Percentiles rank a stretch among this genome's conserved stretches.
Evolutionary conservation across 2,113 vertebrate species (phyloP).

Genomic region (Carollia perspicillata): DNA sequence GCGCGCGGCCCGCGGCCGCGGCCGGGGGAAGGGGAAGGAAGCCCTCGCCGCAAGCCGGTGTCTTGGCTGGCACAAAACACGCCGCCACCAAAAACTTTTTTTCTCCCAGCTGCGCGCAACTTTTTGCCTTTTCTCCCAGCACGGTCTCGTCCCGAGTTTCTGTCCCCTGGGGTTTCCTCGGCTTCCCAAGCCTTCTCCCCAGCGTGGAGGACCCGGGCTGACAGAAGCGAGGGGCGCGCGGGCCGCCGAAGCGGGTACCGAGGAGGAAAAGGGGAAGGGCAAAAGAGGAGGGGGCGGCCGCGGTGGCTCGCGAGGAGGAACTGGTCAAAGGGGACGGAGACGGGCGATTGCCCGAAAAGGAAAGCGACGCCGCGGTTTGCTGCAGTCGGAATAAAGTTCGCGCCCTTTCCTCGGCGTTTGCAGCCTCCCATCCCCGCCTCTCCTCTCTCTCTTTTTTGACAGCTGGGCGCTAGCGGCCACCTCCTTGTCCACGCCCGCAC

Average conservation of each 20-base stretch:
- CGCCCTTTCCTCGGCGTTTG: slow-evolving; percentile 63
- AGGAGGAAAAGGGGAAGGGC: not conserved
- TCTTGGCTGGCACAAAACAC: slow-evolving; percentile 33
- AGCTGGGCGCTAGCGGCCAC: slow-evolving; percentile 78
- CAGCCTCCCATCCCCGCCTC: not conserved
- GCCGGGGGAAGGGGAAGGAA: slow-evolving; percentile 74
- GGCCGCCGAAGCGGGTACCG: not conserved
- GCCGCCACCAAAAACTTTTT: slow-evolving; percentile 30
- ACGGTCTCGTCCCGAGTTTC: not conserved
- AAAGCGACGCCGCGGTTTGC: slow-evolving; percentile 30
- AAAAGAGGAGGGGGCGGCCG: not conserved
- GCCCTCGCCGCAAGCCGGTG: slow-evolving; percentile 60
- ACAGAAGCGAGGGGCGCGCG: not conserved
- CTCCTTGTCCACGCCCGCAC: slow-evolving; percentile 49
- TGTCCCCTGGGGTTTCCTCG: not conserved
- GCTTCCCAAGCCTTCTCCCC: not conserved
- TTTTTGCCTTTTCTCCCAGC: slow-evolving; percentile 50
- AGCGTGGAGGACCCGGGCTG: not conserved
- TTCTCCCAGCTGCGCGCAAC: slow-evolving; percentile 6
- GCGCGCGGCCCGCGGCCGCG: slow-evolving; percentile 55
- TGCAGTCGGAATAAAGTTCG: slow-evolving; percentile 74
- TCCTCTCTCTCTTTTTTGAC: slow-evolving; percentile 65
- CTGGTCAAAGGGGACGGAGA: not conserved
- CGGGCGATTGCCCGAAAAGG: slow-evolving; percentile 30
- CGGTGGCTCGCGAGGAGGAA: not conserved